Evolutionary conservation across 2,113 vertebrate genomes (phyloP), one percentile per base, ranked within the genome.

Genomic region (Poecilia latipinna): DNA sequence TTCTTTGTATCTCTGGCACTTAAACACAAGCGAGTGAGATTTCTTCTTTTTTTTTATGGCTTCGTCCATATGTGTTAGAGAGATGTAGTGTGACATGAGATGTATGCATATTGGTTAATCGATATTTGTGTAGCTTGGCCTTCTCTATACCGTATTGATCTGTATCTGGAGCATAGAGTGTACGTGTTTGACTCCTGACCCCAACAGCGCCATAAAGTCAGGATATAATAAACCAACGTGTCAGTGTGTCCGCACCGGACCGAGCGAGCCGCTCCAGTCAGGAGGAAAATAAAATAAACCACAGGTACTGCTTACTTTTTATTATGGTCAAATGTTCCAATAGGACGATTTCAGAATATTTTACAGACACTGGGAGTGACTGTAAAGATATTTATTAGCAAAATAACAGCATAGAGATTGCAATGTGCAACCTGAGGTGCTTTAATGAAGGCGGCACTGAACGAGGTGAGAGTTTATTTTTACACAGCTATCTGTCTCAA

Each of bases 51-150:
- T 48, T 48, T 48, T 48, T 48, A 48, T 17, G 5, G 51, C 68
- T 71, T 68, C 5, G 29, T 33, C 48, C 8, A 12, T 79, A 63
- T 72, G 73, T 77, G 79, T 77, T 10, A 64, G 48, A 68, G 70
- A 81, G 74, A 74, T 66, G 74, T 79, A 76, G 69, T 68, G 68
- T 51, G 79, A 85, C 75, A 86, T 72, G 42, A 82, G 77, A 90
- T 91, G 85, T 89, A 87, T 70, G 51, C 67, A 82, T 85, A 85
- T 91, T 86, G 81, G 86, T 86, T 71, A 74, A 91, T 93, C 86
- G 87, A 92, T 94, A 90, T 77, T 57, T 78, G 63, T 85, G 77
- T 75, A 86, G 75, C 82, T 67, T 70, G 51, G 72, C 68, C 74
- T 79, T 78, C 70, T 85, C 79, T 61, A 78, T 83, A 77, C 61